Conservation (phyloP, 2,113 vertebrate genomes). For the Paratilapia polleni region DNA sequence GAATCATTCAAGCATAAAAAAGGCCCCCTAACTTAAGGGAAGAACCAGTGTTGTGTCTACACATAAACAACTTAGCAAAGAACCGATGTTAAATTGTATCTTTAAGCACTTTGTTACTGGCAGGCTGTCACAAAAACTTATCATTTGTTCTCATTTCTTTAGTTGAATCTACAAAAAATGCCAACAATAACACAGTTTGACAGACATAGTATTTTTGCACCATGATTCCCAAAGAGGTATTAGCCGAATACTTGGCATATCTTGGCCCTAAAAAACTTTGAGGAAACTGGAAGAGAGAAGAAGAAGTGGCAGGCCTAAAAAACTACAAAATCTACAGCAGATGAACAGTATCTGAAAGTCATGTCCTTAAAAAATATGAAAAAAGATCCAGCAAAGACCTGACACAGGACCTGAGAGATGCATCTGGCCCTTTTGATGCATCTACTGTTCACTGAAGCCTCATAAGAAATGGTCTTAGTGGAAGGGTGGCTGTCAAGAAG, state of each 20-base stretch:
- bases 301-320: background rate
- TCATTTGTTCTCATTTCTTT: too few species aligned
- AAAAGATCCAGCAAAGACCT: background rate
- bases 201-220: background rate
- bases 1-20: too few species aligned
- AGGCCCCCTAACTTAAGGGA: too few species aligned
- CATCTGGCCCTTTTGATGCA: background rate
- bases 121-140: too few species aligned
- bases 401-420: background rate
- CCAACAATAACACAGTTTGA: background rate
- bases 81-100: background rate
- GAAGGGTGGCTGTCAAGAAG: too few species aligned
- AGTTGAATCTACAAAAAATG: too few species aligned
- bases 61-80: background rate
- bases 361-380: background rate
- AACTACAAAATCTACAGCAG: background rate
- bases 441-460: background rate
- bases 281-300: background rate
- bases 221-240: background rate
- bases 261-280: accelerated
- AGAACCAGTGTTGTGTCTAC: too few species aligned
- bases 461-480: background rate
- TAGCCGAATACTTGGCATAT: background rate
- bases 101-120: too few species aligned
- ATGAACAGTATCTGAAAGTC: background rate